phyloP scores from a whole-genome alignment of 2,113 vertebrate species.

The Pseudolaguvia tuberculata region DNA sequence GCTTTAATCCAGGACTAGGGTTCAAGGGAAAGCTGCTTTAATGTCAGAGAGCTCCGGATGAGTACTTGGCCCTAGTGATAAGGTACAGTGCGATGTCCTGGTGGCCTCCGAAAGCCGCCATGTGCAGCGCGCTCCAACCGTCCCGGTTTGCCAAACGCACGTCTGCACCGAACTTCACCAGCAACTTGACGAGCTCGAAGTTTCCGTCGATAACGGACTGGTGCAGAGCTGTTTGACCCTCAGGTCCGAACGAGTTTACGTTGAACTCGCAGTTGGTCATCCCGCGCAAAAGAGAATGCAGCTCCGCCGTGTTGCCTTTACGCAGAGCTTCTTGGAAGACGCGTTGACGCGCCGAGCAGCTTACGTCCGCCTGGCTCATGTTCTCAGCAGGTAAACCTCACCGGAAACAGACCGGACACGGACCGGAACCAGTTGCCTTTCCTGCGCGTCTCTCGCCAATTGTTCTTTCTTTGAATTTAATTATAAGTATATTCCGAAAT shows the following conservation, averaged over 20 bases:
- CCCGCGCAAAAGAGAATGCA: constrained; percentile 79
- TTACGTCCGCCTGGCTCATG: constrained; percentile 62
- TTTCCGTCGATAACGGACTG: constrained; percentile 84
- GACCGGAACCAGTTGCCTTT: constrained; percentile 14
- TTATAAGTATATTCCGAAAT: constrained; percentile 8
- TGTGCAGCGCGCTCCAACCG: constrained; percentile 85
- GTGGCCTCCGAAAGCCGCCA: constrained; percentile 82
- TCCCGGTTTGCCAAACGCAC: constrained; percentile 81
- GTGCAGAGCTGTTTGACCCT: constrained; percentile 82
- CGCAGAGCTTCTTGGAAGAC: constrained; percentile 83
- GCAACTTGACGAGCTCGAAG: constrained; percentile 81
- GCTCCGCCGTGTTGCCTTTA: constrained; percentile 76
- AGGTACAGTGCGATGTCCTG: constrained; percentile 87
- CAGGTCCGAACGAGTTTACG: constrained; percentile 82
- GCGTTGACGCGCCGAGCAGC: constrained; percentile 72
- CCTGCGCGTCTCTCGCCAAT: neutral
- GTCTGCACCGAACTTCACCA: constrained; percentile 84
- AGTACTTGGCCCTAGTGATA: constrained; percentile 83
- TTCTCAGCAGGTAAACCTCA: constrained; percentile 35
- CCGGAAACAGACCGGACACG: constrained; percentile 9
- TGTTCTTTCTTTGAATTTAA: neutral
- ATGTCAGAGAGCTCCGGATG: constrained; percentile 70
- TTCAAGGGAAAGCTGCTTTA: neutral
- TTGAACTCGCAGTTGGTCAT: constrained; percentile 83
- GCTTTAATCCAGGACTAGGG: constrained; percentile 3